Evolutionary conservation across 2,888 invertebrate genomes (phyloP).

Genomic region (Yponomeuta sedellus): DNA sequence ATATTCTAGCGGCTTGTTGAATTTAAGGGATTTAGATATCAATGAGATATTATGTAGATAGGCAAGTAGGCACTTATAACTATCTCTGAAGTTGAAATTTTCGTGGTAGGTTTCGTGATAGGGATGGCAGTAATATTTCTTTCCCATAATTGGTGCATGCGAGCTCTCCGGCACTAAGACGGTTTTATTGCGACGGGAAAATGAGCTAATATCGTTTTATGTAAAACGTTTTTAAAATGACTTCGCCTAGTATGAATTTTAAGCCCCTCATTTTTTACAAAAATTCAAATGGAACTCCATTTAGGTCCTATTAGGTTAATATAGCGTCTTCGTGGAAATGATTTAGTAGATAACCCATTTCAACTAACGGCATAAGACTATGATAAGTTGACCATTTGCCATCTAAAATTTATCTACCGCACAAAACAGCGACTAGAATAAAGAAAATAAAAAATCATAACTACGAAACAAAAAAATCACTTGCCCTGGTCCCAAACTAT

Average conservation of each 20-base stretch:
- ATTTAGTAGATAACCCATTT: no score
- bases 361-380: no score
- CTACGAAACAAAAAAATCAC: no score
- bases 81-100: not conserved
- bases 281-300: not conserved
- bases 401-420: no score
- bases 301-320: not conserved
- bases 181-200: constrained; percentile 50
- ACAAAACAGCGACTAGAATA: no score
- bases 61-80: no score
- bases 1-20: not conserved
- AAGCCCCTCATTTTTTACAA: constrained; percentile 30
- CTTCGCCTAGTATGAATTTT: constrained; percentile 12
- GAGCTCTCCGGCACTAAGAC: constrained; percentile 46
- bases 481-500: no score
- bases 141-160: constrained; percentile 45
- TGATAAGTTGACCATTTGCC: no score
- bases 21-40: no score
- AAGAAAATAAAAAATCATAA: no score
- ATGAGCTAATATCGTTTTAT: constrained; percentile 54
- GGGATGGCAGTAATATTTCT: constrained; percentile 23
- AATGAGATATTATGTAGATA: no score
- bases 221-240: constrained; percentile 39
- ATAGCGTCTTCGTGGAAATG: not conserved
- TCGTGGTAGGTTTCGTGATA: not conserved